Evolutionary conservation across 1,140 invertebrate genomes (phyloP), one percentile per base, ranked within the genome.

Genomic region (Contarinia nasturtii): DNA sequence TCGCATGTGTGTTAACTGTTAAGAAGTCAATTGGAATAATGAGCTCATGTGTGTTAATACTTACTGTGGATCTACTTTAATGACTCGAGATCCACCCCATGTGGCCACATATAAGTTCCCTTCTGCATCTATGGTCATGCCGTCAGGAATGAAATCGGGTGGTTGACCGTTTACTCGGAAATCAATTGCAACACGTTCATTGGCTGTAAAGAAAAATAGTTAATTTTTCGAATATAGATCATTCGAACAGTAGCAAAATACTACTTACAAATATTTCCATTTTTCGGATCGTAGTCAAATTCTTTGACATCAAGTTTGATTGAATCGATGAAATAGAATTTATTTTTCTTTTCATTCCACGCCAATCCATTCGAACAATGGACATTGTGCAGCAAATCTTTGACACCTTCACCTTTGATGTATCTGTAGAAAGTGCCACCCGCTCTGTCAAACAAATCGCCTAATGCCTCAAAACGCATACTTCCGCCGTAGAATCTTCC

Each of bases 101-200:
- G 70, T 57, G 8, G 76, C 75, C 27, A 82, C 61, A 76, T 77
- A 82, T 8, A 82, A 55, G 60, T 79, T 77, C 34, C 71, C 77
- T 49, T 73, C 60, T 8, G 57, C 55, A 56, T 82, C 79, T 45
- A 79, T 79, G 0, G 77, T 78, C 79, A 27, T 27, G 27, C 79
- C 79, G 60, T 80, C 79, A 0, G 78, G 46, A 3, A 41, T 19
- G 20, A 47, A 47, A 7, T 15, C 7, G 14, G 46, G 46, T 14
- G 21, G 19, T 47, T 47, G 21, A 15, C 46, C 46, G 41, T 47
- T 47, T 14, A 33, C 20, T 41, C 33, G 40, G 14, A 47, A 47
- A 12, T 47, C 46, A 27, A 47, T 36, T n/a, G 41, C 37, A 17
- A 47, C 38, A 10, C 22, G 19, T 41, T 41, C 46, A 15, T 47